These are phyloP conservation scores for Polymixis lichenea DNA, from an alignment of 2,888 invertebrate genomes.

Conservation along the genomic window DNA sequence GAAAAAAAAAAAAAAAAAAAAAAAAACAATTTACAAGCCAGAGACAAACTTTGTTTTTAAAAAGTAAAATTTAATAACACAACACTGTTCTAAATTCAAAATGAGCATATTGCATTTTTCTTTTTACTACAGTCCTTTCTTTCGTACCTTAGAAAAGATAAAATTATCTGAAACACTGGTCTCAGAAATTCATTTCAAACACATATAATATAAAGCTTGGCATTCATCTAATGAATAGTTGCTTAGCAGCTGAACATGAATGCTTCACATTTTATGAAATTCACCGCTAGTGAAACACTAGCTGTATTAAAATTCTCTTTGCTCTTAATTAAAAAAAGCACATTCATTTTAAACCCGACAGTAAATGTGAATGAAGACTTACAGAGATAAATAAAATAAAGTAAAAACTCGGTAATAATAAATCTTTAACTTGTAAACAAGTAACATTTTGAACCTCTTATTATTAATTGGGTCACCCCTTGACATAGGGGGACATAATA, in stretches of 20 bases:
- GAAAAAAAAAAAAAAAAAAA: background rate
- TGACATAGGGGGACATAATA: background rate
- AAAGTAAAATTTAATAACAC: background rate
- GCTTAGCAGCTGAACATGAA: slow-evolving; percentile 42
- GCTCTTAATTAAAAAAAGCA: slow-evolving; percentile 45
- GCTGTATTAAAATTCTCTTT: slow-evolving; percentile 34
- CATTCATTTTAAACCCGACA: slow-evolving; percentile 14
- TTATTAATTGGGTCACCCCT: slow-evolving; percentile 32
- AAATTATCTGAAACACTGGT: slow-evolving; percentile 16
- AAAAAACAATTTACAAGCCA: background rate
- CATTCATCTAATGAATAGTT: slow-evolving; percentile 62
- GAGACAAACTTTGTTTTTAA: background rate
- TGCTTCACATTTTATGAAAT: slow-evolving; percentile 51
- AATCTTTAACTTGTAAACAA: background rate
- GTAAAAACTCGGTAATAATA: background rate
- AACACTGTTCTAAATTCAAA: slow-evolving; percentile 7
- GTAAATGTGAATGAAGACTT: background rate
- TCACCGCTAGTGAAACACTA: slow-evolving; percentile 26
- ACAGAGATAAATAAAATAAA: slow-evolving; percentile 3
- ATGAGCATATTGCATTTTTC: background rate
- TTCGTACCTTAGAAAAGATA: background rate
- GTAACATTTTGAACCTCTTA: background rate
- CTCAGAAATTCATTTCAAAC: slow-evolving; percentile 30
- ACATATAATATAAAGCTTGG: slow-evolving; percentile 32
- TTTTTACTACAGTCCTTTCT: slow-evolving; percentile 16